A percentile compares a stretch with the other conserved stretches of the same genome.
These are phyloP conservation scores for Strigamia crassipes DNA, from an alignment of 2,888 invertebrate species.

Conservation along the genomic window DNA sequence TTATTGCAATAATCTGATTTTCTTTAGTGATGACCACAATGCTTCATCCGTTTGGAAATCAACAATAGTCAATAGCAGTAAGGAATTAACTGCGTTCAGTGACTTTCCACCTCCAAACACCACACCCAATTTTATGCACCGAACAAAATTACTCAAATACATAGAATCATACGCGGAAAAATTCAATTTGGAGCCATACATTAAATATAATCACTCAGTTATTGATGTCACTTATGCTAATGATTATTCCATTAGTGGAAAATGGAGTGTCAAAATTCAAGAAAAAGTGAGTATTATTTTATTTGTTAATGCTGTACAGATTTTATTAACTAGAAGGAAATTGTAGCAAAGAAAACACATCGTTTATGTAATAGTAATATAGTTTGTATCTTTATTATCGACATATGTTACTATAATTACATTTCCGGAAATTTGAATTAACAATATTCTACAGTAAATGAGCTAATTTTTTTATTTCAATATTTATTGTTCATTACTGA, in stretches of 20 bases:
- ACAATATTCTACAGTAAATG: too few relatives aligned
- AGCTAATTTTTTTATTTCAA: too few relatives aligned
- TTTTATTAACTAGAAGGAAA: not conserved
- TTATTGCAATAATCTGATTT: not conserved
- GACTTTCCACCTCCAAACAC: conserved; percentile 59
- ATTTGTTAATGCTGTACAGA: not conserved
- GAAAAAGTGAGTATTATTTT: not conserved
- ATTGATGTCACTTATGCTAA: conserved; percentile 24
- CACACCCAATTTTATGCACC: conserved; percentile 60
- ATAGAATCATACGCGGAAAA: conserved; percentile 56
- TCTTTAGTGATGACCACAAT: conserved; percentile 48
- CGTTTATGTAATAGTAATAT: too few relatives aligned
- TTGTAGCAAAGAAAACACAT: too few relatives aligned
- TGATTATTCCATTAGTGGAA: conserved; percentile 46
- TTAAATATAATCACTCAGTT: conserved; percentile 53
- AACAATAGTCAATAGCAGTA: conserved; percentile 52
- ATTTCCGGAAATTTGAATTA: not conserved
- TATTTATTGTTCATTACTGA: too few relatives aligned
- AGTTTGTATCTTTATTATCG: too few relatives aligned
- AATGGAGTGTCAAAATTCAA: conserved; percentile 47
- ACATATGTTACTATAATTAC: too few relatives aligned
- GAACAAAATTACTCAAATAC: conserved; percentile 57
- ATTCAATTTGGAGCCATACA: conserved; percentile 55
- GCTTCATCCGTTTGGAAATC: conserved; percentile 48
- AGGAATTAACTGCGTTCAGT: conserved; percentile 59